phyloP scores from a whole-genome alignment of 2,888 invertebrate genomes.

The Encarsia formosa region DNA sequence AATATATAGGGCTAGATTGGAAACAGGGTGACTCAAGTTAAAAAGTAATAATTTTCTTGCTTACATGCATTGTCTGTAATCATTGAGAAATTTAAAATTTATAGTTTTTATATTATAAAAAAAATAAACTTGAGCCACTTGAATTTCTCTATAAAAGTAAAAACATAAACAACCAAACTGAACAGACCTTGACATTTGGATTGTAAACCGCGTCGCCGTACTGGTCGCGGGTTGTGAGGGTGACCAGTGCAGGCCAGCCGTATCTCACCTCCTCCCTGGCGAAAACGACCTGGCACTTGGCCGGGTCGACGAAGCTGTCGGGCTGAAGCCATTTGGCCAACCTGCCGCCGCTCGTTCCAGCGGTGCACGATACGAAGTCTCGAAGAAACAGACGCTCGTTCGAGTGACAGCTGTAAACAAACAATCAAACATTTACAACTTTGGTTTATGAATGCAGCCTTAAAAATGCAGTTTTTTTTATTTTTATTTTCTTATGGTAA shows the following conservation, averaged over 20 bases:
- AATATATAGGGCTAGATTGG: no score
- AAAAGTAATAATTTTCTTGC: no score
- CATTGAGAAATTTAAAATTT: background rate
- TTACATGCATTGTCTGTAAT: background rate
- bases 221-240: constrained; percentile 82
- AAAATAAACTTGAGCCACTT: background rate
- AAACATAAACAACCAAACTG: background rate
- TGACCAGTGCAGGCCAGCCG: constrained; percentile 80
- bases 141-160: background rate
- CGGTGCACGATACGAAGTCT: constrained; percentile 84
- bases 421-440: no score
- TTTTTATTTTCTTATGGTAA: no score
- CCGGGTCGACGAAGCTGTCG: constrained; percentile 84
- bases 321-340: constrained; percentile 94
- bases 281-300: constrained; percentile 78
- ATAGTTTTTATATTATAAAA: background rate
- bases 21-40: no score
- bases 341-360: constrained; percentile 84
- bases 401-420: constrained; percentile 66
- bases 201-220: constrained; percentile 85
- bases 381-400: constrained; percentile 89
- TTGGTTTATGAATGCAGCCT: no score
- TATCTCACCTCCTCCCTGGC: constrained; percentile 69
- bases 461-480: no score
- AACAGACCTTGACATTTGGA: constrained; percentile 72